A percentile compares a stretch with the other conserved stretches of the same genome.
phyloP scores from a whole-genome alignment of 2,113 vertebrate genomes.

The Bothrops jararaca region DNA sequence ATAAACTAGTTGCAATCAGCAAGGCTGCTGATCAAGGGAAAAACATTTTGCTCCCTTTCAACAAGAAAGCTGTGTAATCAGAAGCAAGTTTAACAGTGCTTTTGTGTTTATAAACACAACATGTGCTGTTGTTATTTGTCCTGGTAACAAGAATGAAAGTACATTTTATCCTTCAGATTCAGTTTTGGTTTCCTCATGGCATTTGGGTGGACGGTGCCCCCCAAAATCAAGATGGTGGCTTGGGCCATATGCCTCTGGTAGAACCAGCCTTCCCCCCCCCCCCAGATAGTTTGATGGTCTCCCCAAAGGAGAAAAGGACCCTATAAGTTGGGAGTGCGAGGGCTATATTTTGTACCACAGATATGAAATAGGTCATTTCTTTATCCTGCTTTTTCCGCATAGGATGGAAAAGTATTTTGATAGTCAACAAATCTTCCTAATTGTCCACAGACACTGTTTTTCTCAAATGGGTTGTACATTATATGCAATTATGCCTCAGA shows the following conservation, averaged over 20 bases:
- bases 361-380: neutral
- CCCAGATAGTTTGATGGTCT: neutral
- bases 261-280: neutral
- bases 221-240: neutral
- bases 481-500: neutral
- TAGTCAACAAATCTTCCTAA: neutral
- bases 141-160: neutral
- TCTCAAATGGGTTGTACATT: neutral
- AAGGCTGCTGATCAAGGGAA: neutral
- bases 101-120: too few species aligned
- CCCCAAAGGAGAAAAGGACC: too few species aligned
- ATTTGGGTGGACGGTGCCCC: too few species aligned
- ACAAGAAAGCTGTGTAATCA: neutral
- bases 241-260: neutral
- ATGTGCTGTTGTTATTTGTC: neutral
- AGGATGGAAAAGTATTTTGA: neutral
- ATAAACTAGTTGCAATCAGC: neutral
- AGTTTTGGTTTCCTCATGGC: neutral
- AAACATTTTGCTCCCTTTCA: neutral
- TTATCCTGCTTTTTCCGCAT: neutral
- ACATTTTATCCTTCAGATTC: neutral
- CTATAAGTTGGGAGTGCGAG: neutral
- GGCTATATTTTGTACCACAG: neutral
- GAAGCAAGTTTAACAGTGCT: neutral
- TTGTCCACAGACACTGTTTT: neutral